Conservation (phyloP, 2,888 invertebrate genomes). For the Philhelius pedissequus region DNA sequence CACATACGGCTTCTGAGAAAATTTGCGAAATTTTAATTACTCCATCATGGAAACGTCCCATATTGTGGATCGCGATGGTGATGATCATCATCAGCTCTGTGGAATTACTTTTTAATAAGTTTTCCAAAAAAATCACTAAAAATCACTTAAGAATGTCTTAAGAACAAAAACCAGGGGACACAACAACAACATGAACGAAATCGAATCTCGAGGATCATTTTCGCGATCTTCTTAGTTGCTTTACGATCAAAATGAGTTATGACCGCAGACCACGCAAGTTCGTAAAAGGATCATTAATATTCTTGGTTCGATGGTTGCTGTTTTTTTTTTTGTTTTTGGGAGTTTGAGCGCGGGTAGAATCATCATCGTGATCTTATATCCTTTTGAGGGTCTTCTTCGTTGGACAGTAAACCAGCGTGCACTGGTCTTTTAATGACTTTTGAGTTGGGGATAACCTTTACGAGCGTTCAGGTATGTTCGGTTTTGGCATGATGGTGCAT, state of each 20-base stretch:
- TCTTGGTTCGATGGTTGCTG: conserved; percentile 22
- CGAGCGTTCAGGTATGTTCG: conserved; percentile 21
- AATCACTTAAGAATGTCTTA: conserved; percentile 19
- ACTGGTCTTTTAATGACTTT: conserved; percentile 54
- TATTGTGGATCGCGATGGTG: not conserved
- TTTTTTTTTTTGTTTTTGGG: not conserved
- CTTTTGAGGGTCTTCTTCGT: not conserved
- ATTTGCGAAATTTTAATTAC: conserved; percentile 65
- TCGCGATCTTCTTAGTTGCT: conserved; percentile 68
- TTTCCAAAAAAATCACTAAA: conserved; percentile 11
- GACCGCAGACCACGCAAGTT: conserved; percentile 75
- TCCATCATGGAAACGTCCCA: conserved; percentile 51
- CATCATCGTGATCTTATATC: conserved; percentile 29
- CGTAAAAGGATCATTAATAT: conserved; percentile 78
- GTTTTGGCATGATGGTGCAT: conserved; percentile 1
- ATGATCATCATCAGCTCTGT: conserved; percentile 33
- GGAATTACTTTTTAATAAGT: conserved; percentile 65
- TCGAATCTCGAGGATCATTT: conserved; percentile 58
- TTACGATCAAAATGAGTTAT: conserved; percentile 77
- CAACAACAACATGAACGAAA: conserved; percentile 10
- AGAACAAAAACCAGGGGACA: conserved; percentile 12
- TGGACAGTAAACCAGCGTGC: not conserved
- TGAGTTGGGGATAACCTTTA: conserved; percentile 25
- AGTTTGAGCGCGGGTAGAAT: conserved; percentile 18
- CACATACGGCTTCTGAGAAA: conserved; percentile 54